Evolutionary conservation across 1,140 invertebrate species (phyloP), one percentile per base, ranked within the genome.

Genomic region (Meloidogyne chitwoodi): DNA sequence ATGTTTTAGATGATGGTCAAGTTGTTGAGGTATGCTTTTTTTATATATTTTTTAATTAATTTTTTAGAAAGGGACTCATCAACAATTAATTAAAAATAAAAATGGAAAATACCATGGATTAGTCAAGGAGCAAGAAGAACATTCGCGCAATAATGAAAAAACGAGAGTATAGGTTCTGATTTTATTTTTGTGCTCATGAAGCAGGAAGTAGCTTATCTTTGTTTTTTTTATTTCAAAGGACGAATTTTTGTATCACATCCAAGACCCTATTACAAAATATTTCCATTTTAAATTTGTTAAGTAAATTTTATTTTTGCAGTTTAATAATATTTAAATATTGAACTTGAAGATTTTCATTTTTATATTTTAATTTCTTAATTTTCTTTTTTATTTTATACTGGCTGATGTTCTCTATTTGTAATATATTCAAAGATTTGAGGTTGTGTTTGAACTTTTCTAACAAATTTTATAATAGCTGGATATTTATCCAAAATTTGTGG

Each of bases 31-130:
- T 71, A 11, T 19, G 41, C 19, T 38, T 1, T n/a, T 82, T 88
- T 26, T 83, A 89, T 75, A 80, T 89, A 1, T 77, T 29, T 16
- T 16, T 62, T 12, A 64, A 26, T 5, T 19, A 64, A 14, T 56
- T 27, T 80, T 78, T 41, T 19, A 78, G 77, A 48, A 78, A 69
- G 82, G 82, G 26, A 82, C 56, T 12, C 81, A 82, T 74, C 67
- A 84, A 56, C 68, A 82, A 65, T 26, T 82, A 29, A 65, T 82
- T 38, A 31, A 38, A 68, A 56, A 75, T 34, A 70, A 6, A 48
- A 78, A 64, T 34, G 56, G 70, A 26, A 22, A 63, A 41, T 73
- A 73, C n/a, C 19, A 73, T 34, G 48, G 19, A 26, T 29, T 73
- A 24, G 24, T 73, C 6, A 56, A 34, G 22, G 70, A 73, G 44